Conservation (phyloP, 2,113 vertebrate genomes). For the Pachyramphus minor region DNA sequence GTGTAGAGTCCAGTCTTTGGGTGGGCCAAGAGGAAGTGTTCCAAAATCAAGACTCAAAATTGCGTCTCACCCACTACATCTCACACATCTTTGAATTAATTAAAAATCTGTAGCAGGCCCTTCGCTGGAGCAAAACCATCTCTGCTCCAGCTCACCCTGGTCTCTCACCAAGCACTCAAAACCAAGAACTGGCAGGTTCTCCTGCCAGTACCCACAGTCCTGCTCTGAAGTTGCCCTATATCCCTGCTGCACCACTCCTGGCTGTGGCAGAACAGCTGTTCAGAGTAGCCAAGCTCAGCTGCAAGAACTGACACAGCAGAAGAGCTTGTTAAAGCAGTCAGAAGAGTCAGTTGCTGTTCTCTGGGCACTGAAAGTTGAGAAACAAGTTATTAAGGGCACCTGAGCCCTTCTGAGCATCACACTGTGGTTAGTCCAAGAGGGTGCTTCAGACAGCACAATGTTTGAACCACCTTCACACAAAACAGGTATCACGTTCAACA, state of each 20-base stretch:
- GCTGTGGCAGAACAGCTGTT: neutral
- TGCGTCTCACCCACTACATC: neutral
- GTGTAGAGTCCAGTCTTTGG: neutral
- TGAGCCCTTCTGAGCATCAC: neutral
- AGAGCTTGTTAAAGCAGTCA: neutral
- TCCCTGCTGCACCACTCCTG: no score
- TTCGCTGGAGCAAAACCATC: neutral
- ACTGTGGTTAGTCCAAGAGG: fast-evolving
- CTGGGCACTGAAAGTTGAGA: neutral
- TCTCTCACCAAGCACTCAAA: neutral
- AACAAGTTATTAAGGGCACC: neutral
- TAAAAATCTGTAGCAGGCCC: fast-evolving
- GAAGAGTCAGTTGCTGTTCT: neutral
- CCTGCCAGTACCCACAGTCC: no score
- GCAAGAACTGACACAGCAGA: neutral
- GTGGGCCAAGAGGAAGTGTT: neutral
- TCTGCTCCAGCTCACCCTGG: neutral
- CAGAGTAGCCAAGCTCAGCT: neutral
- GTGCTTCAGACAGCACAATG: neutral
- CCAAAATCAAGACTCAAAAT: neutral
- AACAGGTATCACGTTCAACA: fast-evolving
- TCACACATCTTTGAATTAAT: neutral
- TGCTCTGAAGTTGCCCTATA: neutral
- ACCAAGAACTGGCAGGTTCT: neutral
- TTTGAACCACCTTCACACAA: neutral